Conservation (phyloP, 2,797 vertebrate species). For the Remorina albescens region DNA sequence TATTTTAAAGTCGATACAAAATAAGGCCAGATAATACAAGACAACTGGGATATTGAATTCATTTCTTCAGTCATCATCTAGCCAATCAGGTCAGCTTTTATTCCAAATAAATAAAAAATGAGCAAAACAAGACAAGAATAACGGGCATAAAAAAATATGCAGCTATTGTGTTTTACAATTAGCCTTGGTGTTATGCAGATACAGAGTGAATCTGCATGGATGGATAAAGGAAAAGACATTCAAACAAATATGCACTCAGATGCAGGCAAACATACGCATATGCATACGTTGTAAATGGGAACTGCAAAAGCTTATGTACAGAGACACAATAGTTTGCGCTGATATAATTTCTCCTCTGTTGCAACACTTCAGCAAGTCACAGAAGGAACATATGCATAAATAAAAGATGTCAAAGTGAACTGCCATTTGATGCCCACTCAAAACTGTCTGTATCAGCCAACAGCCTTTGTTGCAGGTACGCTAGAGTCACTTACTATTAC, state of each 20-base stretch:
- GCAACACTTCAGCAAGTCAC: neutral
- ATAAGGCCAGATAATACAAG: neutral
- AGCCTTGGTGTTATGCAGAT: neutral
- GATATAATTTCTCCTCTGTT: neutral
- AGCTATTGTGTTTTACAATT: neutral
- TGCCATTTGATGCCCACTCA: conserved; percentile 22
- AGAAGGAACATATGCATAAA: conserved; percentile 17
- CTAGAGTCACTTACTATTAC: conserved; percentile 48
- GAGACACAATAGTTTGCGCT: neutral
- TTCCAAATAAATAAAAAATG: neutral
- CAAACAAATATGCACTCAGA: neutral
- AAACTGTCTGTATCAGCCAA: conserved; percentile 25
- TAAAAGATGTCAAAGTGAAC: conserved; percentile 17
- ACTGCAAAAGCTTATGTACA: neutral
- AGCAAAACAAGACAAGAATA: neutral
- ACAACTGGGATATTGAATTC: neutral
- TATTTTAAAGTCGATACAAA: neutral
- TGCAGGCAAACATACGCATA: neutral
- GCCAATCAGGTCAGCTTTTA: neutral
- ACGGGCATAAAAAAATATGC: neutral
- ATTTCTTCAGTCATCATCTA: neutral
- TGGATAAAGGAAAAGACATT: neutral
- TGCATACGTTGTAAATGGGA: neutral
- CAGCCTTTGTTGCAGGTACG: conserved; percentile 33
- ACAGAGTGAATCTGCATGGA: neutral